Conservation (phyloP, 2,888 invertebrate species). For the Ryuthela nishihirai region DNA sequence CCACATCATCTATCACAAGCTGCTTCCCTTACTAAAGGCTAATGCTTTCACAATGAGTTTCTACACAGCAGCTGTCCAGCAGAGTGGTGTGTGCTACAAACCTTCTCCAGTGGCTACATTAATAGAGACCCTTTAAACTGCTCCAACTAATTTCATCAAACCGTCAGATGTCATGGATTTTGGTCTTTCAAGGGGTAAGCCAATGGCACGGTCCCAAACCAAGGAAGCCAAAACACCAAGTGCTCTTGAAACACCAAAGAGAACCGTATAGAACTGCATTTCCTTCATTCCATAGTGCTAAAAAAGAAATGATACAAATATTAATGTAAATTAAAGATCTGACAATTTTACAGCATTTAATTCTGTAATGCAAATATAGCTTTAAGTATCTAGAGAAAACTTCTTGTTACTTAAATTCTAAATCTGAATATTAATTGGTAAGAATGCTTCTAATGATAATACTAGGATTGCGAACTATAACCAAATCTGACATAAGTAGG, state of each 20-base stretch:
- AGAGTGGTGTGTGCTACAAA: conserved; percentile 6
- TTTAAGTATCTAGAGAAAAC: no score
- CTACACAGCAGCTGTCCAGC: conserved; percentile 12
- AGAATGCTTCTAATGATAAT: no score
- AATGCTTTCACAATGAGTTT: conserved; percentile 4
- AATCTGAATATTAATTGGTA: no score
- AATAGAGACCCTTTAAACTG: background rate
- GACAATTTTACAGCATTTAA: no score
- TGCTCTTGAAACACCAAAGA: conserved; percentile 87
- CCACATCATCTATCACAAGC: conserved; percentile 31
- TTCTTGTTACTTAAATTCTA: no score
- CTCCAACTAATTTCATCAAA: conserved; percentile 54
- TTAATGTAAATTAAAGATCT: no score
- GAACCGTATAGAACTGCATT: conserved; percentile 90
- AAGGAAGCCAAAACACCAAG: conserved; percentile 78
- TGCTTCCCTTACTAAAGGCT: conserved; percentile 7
- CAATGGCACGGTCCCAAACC: conserved; percentile 81
- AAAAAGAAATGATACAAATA: conserved; percentile 38
- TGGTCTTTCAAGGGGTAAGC: conserved; percentile 78
- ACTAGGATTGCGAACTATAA: no score
- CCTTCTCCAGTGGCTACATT: background rate
- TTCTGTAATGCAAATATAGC: no score
- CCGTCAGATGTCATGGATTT: conserved; percentile 79
- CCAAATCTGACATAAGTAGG: no score
- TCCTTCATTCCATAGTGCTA: conserved; percentile 66